phyloP scores from a whole-genome alignment of 2,888 invertebrate species.

The Parnassius mnemosyne region DNA sequence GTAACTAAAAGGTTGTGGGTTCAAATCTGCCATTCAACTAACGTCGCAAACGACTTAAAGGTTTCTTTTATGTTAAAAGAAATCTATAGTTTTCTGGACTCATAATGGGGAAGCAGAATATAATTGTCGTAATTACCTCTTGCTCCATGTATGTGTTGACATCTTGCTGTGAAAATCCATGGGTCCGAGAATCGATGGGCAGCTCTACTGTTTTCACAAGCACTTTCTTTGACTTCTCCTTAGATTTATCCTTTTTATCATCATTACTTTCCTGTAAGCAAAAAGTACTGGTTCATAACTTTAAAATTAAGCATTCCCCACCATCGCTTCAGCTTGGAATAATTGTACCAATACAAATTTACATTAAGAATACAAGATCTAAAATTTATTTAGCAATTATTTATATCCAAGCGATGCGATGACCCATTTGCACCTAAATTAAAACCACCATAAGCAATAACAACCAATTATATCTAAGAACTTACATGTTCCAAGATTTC shows the following conservation, averaged over 20 bases:
- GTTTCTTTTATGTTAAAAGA: too few species aligned
- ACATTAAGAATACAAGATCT: constrained; percentile 1
- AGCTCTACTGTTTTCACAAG: constrained; percentile 90
- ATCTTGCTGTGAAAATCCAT: constrained; percentile 86
- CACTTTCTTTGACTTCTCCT: constrained; percentile 85
- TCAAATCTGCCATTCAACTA: too few species aligned
- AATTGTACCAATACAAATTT: constrained; percentile 8
- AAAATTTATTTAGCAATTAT: constrained; percentile 9
- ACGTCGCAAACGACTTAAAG: too few species aligned
- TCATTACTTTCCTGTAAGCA: constrained; percentile 75
- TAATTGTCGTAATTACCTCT: constrained; percentile 79
- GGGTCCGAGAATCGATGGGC: constrained; percentile 88
- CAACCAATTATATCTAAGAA: constrained; percentile 33
- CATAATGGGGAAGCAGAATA: too few species aligned
- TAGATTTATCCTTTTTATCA: constrained; percentile 84
- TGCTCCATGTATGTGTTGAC: constrained; percentile 88
- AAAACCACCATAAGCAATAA: constrained; percentile 37
- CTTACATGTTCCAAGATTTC: constrained; percentile 39
- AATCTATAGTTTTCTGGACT: too few species aligned
- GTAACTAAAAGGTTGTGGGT: too few species aligned
- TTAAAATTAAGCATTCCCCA: constrained; percentile 53
- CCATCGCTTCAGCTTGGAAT: constrained; percentile 59
- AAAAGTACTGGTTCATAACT: constrained; percentile 54
- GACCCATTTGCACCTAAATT: constrained; percentile 74
- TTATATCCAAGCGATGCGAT: constrained; percentile 59